Evolutionary conservation across 2,888 invertebrate species (phyloP).

Genomic region (Ditylenchus weischeri): DNA sequence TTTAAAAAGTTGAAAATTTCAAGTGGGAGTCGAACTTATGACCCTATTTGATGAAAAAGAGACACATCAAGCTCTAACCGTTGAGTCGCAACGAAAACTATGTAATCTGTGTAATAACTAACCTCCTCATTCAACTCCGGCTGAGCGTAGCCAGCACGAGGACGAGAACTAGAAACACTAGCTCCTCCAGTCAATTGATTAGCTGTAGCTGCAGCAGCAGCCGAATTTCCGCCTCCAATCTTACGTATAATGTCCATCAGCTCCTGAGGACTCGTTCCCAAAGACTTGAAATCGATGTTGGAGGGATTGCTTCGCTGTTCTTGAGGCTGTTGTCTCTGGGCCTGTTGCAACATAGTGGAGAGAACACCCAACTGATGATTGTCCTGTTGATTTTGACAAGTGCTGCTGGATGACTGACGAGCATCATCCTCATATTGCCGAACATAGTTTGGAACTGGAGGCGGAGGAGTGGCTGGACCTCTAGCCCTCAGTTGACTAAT

Average conservation of each 20-base stretch:
- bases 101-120: neutral
- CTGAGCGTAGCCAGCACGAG: neutral
- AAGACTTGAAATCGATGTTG: neutral
- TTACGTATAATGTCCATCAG: constrained; percentile 4
- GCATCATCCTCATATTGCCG: too few relatives aligned
- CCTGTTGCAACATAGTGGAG: too few relatives aligned
- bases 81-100: too few relatives aligned
- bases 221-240: neutral
- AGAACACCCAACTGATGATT: too few relatives aligned
- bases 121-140: constrained; percentile 4
- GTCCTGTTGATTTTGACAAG: too few relatives aligned
- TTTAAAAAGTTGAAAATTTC: neutral
- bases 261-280: neutral
- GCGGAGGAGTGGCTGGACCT: neutral
- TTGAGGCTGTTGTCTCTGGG: neutral
- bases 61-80: neutral
- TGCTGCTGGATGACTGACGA: too few relatives aligned
- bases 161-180: neutral
- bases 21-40: neutral
- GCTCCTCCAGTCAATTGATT: neutral
- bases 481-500: neutral
- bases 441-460: neutral
- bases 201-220: neutral
- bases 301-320: neutral
- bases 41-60: neutral